Percentiles rank a stretch among this genome's conserved stretches.
These are phyloP conservation scores for Delphinus delphis DNA, from an alignment of 2,113 vertebrate genomes.

Conservation along the genomic window DNA sequence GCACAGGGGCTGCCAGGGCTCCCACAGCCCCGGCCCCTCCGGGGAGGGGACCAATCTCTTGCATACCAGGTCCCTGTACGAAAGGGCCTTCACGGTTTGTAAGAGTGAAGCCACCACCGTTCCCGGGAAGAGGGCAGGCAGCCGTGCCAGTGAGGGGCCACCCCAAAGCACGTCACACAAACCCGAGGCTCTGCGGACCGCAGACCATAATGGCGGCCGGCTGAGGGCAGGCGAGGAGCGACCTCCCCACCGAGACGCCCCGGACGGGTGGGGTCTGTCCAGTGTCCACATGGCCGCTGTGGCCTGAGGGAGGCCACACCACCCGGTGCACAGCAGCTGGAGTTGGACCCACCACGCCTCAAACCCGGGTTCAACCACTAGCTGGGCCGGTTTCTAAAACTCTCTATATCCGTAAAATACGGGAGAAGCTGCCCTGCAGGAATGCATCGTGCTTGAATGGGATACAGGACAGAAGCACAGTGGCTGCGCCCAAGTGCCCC, in stretches of 20 bases:
- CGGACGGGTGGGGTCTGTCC: rapidly evolving
- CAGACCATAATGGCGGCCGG: background rate
- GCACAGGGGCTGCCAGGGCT: background rate
- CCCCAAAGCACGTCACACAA: background rate
- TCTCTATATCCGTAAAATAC: rapidly evolving
- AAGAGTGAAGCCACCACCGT: rapidly evolving
- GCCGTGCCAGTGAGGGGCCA: background rate
- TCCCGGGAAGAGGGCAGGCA: background rate
- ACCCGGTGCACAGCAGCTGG: background rate
- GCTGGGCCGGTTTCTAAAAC: rapidly evolving
- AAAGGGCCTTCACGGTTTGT: rapidly evolving
- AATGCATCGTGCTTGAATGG: rapidly evolving
- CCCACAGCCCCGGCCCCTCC: background rate
- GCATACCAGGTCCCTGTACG: rapidly evolving
- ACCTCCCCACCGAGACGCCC: background rate
- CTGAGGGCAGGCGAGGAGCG: rapidly evolving
- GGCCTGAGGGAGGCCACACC: background rate
- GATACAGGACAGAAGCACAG: background rate
- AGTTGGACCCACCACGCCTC: no score
- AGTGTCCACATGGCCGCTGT: rapidly evolving
- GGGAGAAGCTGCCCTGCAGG: no score
- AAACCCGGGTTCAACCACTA: rapidly evolving
- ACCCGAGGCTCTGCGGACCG: background rate
- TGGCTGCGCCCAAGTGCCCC: background rate
- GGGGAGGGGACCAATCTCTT: background rate